phyloP scores from a whole-genome alignment of 2,797 vertebrate species.

The Etheostoma perlongum region DNA sequence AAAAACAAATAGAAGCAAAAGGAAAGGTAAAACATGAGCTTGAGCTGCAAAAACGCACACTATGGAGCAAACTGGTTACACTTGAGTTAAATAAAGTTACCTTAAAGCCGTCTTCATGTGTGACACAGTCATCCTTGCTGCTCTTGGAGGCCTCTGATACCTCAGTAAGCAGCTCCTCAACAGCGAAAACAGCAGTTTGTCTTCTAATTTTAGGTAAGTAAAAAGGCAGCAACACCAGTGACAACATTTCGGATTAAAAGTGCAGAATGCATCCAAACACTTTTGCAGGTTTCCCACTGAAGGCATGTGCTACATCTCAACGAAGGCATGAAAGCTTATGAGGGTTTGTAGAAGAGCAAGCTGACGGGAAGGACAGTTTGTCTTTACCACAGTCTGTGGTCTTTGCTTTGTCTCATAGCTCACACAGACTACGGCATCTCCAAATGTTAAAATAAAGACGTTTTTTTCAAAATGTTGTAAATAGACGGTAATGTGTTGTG shows the following conservation, averaged over 20 bases:
- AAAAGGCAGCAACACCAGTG: too few relatives aligned
- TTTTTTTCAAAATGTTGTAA: too few relatives aligned
- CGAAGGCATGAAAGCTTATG: not conserved
- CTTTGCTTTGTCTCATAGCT: not conserved
- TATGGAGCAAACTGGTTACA: not conserved
- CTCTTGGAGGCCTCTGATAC: not conserved
- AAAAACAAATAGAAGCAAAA: too few relatives aligned
- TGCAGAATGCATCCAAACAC: not conserved
- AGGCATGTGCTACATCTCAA: not conserved
- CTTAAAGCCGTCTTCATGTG: not conserved
- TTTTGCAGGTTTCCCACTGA: slow-evolving; percentile 6
- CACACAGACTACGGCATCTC: too few relatives aligned
- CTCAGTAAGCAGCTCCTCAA: not conserved
- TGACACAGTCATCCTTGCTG: not conserved
- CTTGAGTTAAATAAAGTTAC: slow-evolving; percentile 1
- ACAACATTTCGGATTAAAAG: too few relatives aligned
- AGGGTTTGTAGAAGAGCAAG: too few relatives aligned
- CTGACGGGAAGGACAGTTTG: not conserved
- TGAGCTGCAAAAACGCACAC: not conserved
- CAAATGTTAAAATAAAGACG: too few relatives aligned
- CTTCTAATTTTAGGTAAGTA: too few relatives aligned
- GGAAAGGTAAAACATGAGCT: not conserved
- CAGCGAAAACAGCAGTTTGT: not conserved
- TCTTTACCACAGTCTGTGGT: not conserved
- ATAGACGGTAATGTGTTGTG: too few relatives aligned